Evolutionary conservation across 2,888 invertebrate species (phyloP), one percentile per base, ranked within the genome.

Genomic region (Dendrolimus houi): DNA sequence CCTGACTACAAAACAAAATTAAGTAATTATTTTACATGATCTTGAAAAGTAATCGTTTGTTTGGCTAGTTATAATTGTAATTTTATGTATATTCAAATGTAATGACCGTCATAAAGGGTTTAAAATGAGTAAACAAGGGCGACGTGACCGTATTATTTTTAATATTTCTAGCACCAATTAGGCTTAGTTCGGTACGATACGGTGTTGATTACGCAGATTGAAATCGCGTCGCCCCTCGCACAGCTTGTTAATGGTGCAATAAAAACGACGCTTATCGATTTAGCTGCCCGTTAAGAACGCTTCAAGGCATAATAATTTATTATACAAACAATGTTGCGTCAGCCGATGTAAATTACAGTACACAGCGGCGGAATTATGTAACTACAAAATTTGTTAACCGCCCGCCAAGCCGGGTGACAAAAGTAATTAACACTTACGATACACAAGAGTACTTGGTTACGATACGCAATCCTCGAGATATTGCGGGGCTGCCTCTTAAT

Each of bases 401-500:
- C 81, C 74, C 75, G 79, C 76, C 79, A 77, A 6, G 81, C 69
- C 75, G 75, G 85, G 81, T 86, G 87, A 85, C 87, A 84, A 83
- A 85, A 86, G 85, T 86, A 87, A 87, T 89, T 87, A 88, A 85
- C 87, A 87, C 84, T 86, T 83, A 82, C 83, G 81, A 85, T 85
- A 84, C 79, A 83, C 81, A 79, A 74, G 77, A 83, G 83, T 74
- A 74, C 72, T 71, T 75, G 78, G 81, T 81, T 85, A 84, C 79
- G 82, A 74, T 69, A 72, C 71, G 74, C 78, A 77, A 81, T 83
- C 81, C 84, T 81, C 70, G 70, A 29, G 3, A 29, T 29, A 29
- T 29, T 29, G 29, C 29, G 29, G 29, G 6, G 29, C 29, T 29
- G 29, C 29, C 29, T 29, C 29, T 29, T 29, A 29, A 29, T 29